These are phyloP conservation scores for Lampropteryx suffumata DNA, from an alignment of 2,888 invertebrate genomes.

Conservation along the genomic window DNA sequence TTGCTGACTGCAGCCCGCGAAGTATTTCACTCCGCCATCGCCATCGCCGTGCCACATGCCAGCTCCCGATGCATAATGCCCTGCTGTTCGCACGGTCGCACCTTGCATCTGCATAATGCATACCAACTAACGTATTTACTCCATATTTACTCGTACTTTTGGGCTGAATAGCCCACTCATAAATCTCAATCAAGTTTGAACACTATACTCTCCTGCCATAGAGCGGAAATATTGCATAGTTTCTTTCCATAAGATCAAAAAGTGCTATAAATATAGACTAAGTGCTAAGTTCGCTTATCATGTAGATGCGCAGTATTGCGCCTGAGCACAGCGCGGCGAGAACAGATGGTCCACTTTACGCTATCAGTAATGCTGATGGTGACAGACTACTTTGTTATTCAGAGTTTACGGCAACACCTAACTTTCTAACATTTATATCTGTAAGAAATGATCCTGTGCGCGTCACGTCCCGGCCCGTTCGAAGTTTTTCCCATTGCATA, in stretches of 20 bases:
- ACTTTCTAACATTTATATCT: not conserved
- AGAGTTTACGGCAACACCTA: no score
- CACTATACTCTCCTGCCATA: no score
- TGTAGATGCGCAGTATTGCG: slow-evolving; percentile 37
- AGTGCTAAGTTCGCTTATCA: slow-evolving; percentile 40
- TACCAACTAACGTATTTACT: slow-evolving; percentile 1
- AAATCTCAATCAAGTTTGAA: not conserved
- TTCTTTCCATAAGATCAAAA: no score
- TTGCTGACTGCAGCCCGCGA: slow-evolving; percentile 22
- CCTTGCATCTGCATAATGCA: slow-evolving; percentile 13
- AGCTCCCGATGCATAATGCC: slow-evolving; percentile 29
- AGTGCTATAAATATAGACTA: slow-evolving; percentile 27
- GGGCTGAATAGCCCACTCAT: no score
- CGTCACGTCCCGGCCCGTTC: no score
- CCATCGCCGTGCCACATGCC: slow-evolving; percentile 8
- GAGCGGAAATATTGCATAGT: no score
- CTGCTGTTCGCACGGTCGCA: slow-evolving; percentile 31
- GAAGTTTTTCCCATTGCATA: no score
- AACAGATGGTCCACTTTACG: slow-evolving; percentile 6
- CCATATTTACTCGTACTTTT: not conserved
- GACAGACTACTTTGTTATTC: slow-evolving; percentile 8
- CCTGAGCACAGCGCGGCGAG: slow-evolving; percentile 7
- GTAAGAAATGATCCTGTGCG: no score
- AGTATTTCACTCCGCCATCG: slow-evolving; percentile 26
- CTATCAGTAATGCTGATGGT: not conserved